phyloP scores from a whole-genome alignment of 2,113 vertebrate species.

The Callopanchax toddi region DNA sequence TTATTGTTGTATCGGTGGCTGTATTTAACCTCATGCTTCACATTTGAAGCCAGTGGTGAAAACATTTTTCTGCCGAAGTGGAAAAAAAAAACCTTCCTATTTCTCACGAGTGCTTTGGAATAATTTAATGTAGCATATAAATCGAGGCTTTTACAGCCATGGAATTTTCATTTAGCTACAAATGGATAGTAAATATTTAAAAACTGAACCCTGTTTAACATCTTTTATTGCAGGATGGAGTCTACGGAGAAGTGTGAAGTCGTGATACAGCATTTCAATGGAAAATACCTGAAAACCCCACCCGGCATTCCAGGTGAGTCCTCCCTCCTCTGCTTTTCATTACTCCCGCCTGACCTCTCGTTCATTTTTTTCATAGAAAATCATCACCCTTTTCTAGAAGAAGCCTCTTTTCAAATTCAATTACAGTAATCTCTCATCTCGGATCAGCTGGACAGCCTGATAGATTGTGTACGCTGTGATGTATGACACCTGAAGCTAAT shows the following conservation, averaged over 20 bases:
- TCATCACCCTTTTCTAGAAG: slow-evolving; percentile 24
- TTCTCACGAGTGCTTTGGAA: background rate
- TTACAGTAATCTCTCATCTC: slow-evolving; percentile 57
- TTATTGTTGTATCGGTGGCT: too few species aligned
- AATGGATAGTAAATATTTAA: slow-evolving; percentile 1
- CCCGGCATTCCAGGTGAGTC: slow-evolving; percentile 78
- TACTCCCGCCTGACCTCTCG: slow-evolving; percentile 3
- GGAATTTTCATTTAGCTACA: background rate
- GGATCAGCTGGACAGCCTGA: slow-evolving; percentile 46
- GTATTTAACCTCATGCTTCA: background rate
- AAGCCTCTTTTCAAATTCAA: slow-evolving; percentile 52
- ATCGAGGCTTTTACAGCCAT: background rate
- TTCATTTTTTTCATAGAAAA: slow-evolving; percentile 24
- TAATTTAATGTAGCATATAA: background rate
- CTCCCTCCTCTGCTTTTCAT: slow-evolving; percentile 9
- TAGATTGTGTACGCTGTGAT: slow-evolving; percentile 53
- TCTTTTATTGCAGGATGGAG: slow-evolving; percentile 70
- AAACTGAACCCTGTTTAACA: background rate
- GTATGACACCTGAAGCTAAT: slow-evolving; percentile 62
- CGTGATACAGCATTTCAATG: slow-evolving; percentile 79
- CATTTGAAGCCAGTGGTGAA: background rate
- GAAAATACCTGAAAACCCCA: slow-evolving; percentile 79
- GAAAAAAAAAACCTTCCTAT: background rate
- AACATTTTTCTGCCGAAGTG: background rate
- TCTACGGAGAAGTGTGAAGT: slow-evolving; percentile 79